phyloP scores from a whole-genome alignment of 2,113 vertebrate species.

The Phaethon lepturus region DNA sequence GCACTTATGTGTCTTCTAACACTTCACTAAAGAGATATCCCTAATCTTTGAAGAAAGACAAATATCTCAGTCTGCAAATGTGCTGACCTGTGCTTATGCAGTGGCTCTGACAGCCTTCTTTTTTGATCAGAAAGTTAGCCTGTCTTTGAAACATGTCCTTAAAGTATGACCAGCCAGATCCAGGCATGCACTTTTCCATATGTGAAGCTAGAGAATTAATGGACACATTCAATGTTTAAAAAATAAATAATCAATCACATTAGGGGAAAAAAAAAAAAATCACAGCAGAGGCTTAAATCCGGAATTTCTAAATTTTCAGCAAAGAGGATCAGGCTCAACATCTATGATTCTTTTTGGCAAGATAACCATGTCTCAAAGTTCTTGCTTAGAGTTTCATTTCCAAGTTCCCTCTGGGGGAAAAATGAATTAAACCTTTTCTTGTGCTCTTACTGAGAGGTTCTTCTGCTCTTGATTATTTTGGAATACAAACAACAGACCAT shows the following conservation, averaged over 20 bases:
- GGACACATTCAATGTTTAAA: background rate
- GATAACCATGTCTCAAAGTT: background rate
- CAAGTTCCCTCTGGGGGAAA: background rate
- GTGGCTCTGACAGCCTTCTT: background rate
- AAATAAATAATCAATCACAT: background rate
- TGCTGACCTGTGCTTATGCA: background rate
- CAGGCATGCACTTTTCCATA: background rate
- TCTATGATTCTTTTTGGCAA: background rate
- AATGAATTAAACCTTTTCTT: background rate
- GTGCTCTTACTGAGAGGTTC: background rate
- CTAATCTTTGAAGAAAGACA: constrained; percentile 11
- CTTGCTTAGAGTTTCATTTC: background rate
- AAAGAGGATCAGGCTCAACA: background rate
- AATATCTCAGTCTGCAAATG: background rate
- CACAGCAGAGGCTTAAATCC: background rate
- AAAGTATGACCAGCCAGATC: background rate
- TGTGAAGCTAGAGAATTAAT: background rate
- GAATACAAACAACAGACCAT: background rate
- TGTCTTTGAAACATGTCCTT: background rate
- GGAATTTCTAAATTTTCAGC: background rate
- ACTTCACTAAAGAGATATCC: background rate
- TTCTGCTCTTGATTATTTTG: background rate
- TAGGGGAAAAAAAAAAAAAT: background rate
- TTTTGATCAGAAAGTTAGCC: background rate
- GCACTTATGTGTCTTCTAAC: background rate